These are phyloP conservation scores for Euthynnus affinis DNA, from an alignment of 2,797 vertebrate species.

Conservation along the genomic window DNA sequence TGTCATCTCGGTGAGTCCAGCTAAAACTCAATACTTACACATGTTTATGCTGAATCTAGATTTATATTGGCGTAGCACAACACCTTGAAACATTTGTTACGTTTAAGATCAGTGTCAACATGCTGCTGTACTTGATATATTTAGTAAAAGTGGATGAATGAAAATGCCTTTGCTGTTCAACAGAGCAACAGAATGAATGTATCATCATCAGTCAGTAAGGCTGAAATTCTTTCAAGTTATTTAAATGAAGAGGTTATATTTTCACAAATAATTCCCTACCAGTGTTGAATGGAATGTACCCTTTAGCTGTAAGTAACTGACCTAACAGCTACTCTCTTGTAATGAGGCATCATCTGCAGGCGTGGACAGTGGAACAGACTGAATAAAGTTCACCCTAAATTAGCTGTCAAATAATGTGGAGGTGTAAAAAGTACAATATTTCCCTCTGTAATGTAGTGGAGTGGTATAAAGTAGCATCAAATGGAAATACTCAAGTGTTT, in stretches of 20 bases:
- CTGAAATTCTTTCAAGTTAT: not conserved
- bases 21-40: not conserved
- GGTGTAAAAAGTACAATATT: not conserved
- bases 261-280: not conserved
- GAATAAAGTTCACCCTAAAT: not conserved
- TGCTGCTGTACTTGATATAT: not conserved
- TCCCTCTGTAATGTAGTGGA: no score
- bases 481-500: not conserved
- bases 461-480: not conserved
- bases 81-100: not conserved
- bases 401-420: not conserved
- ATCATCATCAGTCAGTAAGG: not conserved
- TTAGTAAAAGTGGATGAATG: not conserved
- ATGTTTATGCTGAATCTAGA: not conserved
- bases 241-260: not conserved
- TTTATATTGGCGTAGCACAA: not conserved
- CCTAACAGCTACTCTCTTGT: not conserved
- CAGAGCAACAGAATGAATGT: no score
- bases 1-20: slow-evolving; percentile 73
- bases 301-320: not conserved
- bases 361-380: not conserved
- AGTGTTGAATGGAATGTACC: not conserved
- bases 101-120: not conserved
- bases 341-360: not conserved
- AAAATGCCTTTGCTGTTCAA: not conserved